Base-by-base conservation (phyloP, 2,797 vertebrate species). In the Clarias platycephalus region DNA sequence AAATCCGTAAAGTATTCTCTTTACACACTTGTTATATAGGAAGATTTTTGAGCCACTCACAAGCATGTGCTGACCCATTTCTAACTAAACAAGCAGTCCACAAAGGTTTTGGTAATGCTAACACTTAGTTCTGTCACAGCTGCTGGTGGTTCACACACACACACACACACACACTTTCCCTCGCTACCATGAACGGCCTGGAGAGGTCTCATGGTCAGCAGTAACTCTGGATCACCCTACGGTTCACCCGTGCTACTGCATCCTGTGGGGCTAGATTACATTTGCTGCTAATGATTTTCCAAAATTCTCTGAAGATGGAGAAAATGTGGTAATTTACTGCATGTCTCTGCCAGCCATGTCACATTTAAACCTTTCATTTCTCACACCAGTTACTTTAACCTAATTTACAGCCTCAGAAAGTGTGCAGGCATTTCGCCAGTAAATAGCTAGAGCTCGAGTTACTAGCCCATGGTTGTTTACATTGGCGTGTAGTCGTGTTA, bases 141-240 rank as follows among this genome's bases (percentile, higher is more conserved):
- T 89, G 88, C 86, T 88, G 81, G 87, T 87, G 90, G 86, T 86
- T 85, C 85, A 82, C 85, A 77, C 44, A 12, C 44, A 64, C 24
- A 64, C 24, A 70, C 53, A 31, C 16, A 37, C 75, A 62, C 31
- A 37, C 75, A 16, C 76, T 34, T 58, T 40, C 18, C 28, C 31
- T 57, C 53, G 53, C 28, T 68, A 64, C 40, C 1, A 7, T 44
- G 24, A 26, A 55, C 44, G 53, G 83, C 74, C 77, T 70, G 74
- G 78, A 53, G 26, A 62, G 83, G n/a, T 44, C 62, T 84, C 12
- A 4, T 64, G 71, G 71, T 83, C 72, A 83, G 20, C 44, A 55
- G 26, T 67, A 68, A 53, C 44, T 68, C 28, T 49, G 34, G 84
- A 82, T 80, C 79, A 49, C 70, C 83, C 80, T 72, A 40, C 64